phyloP scores from a whole-genome alignment of 2,888 invertebrate species.

The Noctua pronuba region DNA sequence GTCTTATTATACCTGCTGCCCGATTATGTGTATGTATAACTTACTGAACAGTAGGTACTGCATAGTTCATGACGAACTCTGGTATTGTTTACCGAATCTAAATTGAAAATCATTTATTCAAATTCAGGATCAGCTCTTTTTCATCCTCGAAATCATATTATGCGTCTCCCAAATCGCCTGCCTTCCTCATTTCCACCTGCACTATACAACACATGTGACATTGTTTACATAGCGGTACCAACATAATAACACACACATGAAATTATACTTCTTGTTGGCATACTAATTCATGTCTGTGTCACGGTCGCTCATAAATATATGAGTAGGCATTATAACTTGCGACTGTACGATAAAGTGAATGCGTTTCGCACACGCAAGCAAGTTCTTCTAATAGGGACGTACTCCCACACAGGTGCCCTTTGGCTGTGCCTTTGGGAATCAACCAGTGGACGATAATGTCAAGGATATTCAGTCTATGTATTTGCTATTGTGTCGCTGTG shows the following conservation, averaged over 20 bases:
- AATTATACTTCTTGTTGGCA: neutral
- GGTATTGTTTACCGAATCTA: neutral
- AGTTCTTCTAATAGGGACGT: neutral
- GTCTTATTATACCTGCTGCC: neutral
- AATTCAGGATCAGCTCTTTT: neutral
- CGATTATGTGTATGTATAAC: neutral
- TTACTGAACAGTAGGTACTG: neutral
- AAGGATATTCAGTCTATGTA: no score
- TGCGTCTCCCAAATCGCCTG: neutral
- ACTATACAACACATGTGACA: neutral
- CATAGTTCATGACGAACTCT: neutral
- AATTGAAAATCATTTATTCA: neutral
- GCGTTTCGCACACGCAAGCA: constrained; percentile 1
- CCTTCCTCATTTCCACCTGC: neutral
- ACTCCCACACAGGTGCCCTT: neutral
- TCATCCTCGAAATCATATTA: neutral
- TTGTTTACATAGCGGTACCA: constrained; percentile 5
- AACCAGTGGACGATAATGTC: neutral
- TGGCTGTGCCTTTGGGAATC: no score
- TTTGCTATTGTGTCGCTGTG: no score
- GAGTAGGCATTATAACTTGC: no score
- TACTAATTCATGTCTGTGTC: neutral
- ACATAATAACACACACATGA: neutral
- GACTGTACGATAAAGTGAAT: neutral
- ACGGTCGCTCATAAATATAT: constrained; percentile 1